Base-by-base conservation (phyloP, 2,113 vertebrate species). In the Columba janthina region DNA sequence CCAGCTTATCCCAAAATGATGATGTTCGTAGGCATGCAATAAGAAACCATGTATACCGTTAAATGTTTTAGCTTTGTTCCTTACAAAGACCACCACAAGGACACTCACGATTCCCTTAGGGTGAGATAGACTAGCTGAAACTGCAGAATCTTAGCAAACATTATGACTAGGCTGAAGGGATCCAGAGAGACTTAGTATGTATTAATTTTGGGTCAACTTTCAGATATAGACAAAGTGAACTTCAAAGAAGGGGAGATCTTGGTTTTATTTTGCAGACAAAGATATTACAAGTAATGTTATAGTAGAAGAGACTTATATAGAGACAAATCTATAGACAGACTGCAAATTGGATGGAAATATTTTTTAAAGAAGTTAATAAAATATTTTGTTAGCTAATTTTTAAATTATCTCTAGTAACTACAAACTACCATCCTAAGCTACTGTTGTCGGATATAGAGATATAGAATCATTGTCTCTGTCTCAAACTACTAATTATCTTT, bases 101-200 rank as follows among this genome's bases (percentile, higher is more conserved):
- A 85, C 20, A n/a, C 9, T 7, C 17, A 32, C 0, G 0, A 40
- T 36, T 70, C 18, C 31, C 6, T 31, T 44, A 6, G 0, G 0
- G 3, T 61, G 6, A 54, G 9, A 4, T 48, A 48, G 22, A 48
- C 24, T 40, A 79, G 11, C 3, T 79, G 31, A 61, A 87, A 10
- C 3, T 65, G 48, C 7, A 62, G 22, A 50, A 61, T 31, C 22
- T 58, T 29, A 65, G 28, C 20, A 82, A 61, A 42, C 14, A 11
- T 31, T 53, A 19, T 15, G 6, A 53, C 20, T 24, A 60, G 26
- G 21, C 15, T 91, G 36, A 83, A 83, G 31, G 36, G 21, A 91
- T 6, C 3, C 56, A 77, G 31, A 61, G 18, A 82, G 12, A 42
- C 5, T 60, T 69, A 57, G 8, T 24, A n/a, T 22, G 5, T 28